These are phyloP conservation scores for Cyprinodon diabolis DNA, from an alignment of 2,797 vertebrate genomes.

Conservation along the genomic window DNA sequence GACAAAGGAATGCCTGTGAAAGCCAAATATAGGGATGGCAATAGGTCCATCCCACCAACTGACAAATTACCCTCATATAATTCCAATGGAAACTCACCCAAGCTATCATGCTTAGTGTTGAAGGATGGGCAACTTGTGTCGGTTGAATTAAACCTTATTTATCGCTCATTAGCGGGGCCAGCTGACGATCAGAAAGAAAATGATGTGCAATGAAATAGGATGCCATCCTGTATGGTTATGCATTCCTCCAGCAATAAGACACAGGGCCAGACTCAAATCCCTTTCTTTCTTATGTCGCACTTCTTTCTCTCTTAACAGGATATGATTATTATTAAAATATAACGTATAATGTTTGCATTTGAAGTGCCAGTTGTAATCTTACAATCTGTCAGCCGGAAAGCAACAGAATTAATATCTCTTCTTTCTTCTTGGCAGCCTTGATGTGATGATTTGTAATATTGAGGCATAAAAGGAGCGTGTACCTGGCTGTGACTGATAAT, in stretches of 20 bases:
- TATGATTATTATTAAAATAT: conserved; percentile 67
- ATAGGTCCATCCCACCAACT: conserved; percentile 65
- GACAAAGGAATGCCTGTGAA: conserved; percentile 74
- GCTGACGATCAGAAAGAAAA: conserved; percentile 77
- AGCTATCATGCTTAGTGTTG: conserved; percentile 74
- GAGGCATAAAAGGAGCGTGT: conserved; percentile 54
- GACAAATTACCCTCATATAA: conserved; percentile 83
- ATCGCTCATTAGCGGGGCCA: conserved; percentile 73
- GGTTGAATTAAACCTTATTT: conserved; percentile 78
- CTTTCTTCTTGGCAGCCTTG: conserved; percentile 68
- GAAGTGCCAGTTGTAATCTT: conserved; percentile 50
- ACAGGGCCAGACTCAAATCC: conserved; percentile 54
- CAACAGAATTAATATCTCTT: conserved; percentile 78
- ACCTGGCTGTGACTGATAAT: conserved; percentile 40
- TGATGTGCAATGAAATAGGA: conserved; percentile 67
- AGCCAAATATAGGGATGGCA: conserved; percentile 65
- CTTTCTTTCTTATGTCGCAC: conserved; percentile 51
- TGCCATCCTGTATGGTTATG: conserved; percentile 62
- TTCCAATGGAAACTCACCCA: conserved; percentile 73
- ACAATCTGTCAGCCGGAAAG: conserved; percentile 63
- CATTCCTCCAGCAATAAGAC: conserved; percentile 69
- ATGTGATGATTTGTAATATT: conserved; percentile 61
- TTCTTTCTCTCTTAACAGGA: conserved; percentile 48
- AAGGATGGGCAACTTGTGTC: conserved; percentile 72
- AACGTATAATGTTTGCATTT: conserved; percentile 69